These are phyloP conservation scores for Rhynchotus rufescens DNA, from an alignment of 2,797 vertebrate species.

Conservation along the genomic window DNA sequence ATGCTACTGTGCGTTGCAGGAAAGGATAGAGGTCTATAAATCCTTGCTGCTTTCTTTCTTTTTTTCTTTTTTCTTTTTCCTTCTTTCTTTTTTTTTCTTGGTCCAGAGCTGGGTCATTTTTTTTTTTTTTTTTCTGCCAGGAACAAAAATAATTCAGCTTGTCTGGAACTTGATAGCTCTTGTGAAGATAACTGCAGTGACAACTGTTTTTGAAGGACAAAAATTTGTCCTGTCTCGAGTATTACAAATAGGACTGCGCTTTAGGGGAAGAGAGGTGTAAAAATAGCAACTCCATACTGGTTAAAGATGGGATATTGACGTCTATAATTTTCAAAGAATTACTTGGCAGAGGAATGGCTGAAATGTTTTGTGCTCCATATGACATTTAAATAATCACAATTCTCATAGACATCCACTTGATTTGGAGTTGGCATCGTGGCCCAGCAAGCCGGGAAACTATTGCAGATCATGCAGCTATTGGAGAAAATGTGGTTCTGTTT, in stretches of 20 bases:
- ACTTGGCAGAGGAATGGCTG: slow-evolving; percentile 11
- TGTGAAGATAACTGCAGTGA: slow-evolving; percentile 77
- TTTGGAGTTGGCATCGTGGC: neutral
- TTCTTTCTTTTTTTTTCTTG: neutral
- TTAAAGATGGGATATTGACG: slow-evolving; percentile 57
- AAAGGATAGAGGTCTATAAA: slow-evolving; percentile 79
- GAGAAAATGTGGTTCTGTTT: neutral
- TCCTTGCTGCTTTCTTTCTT: slow-evolving; percentile 53
- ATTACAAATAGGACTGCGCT: slow-evolving; percentile 71
- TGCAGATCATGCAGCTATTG: neutral
- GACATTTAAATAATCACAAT: slow-evolving; percentile 58
- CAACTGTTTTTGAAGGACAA: slow-evolving; percentile 82
- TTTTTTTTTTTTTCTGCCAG: slow-evolving; percentile 76
- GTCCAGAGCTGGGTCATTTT: slow-evolving; percentile 78
- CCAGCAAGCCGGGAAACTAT: neutral
- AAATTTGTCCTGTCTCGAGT: slow-evolving; percentile 75
- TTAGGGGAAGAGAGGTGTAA: slow-evolving; percentile 19
- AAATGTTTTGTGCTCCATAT: neutral
- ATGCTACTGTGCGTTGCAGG: slow-evolving; percentile 72
- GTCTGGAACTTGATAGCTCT: slow-evolving; percentile 81
- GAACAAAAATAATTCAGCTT: slow-evolving; percentile 79
- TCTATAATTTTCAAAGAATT: slow-evolving; percentile 68
- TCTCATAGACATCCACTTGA: neutral
- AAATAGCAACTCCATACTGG: slow-evolving; percentile 43
- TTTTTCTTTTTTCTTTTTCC: neutral